Base-by-base conservation (phyloP, 1,140 invertebrate species). In the Phenacoccus solenopsis region DNA sequence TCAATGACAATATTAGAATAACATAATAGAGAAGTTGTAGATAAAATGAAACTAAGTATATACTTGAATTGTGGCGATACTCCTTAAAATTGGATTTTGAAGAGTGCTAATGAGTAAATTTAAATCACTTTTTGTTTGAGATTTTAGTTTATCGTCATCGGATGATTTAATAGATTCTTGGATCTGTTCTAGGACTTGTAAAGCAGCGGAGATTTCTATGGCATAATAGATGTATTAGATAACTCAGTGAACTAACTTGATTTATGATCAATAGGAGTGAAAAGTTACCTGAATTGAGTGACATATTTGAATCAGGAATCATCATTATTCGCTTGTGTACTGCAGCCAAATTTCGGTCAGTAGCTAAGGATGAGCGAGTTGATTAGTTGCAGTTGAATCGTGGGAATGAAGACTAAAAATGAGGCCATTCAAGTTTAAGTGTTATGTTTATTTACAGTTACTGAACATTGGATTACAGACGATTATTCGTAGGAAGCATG, bases 1-100 rank as follows among this genome's bases (percentile, higher is more conserved):
- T 70, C 72, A 61, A 27, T 21, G 30, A 68, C 56, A 71, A 56
- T 0, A 35, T 64, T 24, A 24, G 10, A 22, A 12, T 69, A 28
- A 20, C 1, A 38, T n/a, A n/a, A 9, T 3, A 69, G 22, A 1
- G 10, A 69, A 64, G 16, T 28, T 32, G 21, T 56, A 38, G 1
- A n/a, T 71, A 67, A 3, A n/a, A n/a, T 3, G 56, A 70, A 32
- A 61, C 64, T 12, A 30, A 49, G 24, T 22, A 30, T 76, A 77
- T 75, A 84, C 84, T 76, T 85, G 91, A 73, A 98, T 86, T 59
- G 90, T 92, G n/a, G 94, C 87, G 75, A 97, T 91, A 76, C 90
- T 91, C 70, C 89, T 85, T 76, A 98, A 90, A 35, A 97, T 88
- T 9, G 95, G 95, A 83, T 93, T 94, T 74, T 95, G 90, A 71